phyloP scores from a whole-genome alignment of 2,888 invertebrate species.

The Sesia apiformis region DNA sequence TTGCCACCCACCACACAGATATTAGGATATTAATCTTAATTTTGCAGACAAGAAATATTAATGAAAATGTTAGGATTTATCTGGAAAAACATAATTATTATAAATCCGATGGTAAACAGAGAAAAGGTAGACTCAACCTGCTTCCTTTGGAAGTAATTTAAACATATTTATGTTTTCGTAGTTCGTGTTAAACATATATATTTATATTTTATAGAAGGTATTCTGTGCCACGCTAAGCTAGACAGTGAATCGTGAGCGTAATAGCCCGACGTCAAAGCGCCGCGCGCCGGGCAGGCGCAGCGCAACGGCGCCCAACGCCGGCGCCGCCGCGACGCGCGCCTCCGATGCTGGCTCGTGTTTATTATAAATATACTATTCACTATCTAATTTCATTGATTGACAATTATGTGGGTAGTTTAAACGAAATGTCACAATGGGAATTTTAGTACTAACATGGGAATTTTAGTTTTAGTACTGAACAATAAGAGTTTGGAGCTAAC shows the following conservation, averaged over 20 bases:
- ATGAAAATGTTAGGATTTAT: too few species aligned
- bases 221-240: background rate
- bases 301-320: constrained; percentile 5
- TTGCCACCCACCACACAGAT: too few species aligned
- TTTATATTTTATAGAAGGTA: background rate
- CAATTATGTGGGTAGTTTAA: too few species aligned
- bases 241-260: constrained; percentile 2
- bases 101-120: too few species aligned
- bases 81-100: too few species aligned
- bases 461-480: too few species aligned
- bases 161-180: background rate
- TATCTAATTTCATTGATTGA: background rate
- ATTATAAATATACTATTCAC: background rate
- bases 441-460: too few species aligned
- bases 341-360: background rate
- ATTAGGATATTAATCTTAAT: too few species aligned
- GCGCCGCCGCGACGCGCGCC: constrained; percentile 9
- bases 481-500: too few species aligned
- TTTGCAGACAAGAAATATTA: too few species aligned
- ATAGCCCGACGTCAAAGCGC: constrained; percentile 7
- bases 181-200: background rate
- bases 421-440: too few species aligned
- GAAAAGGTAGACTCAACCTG: background rate
- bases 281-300: constrained; percentile 12
- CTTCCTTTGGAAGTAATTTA: background rate